A percentile compares a stretch with the other conserved stretches of the same genome.
Conservation (phyloP, 2,797 vertebrate genomes). For the Chanos chanos region DNA sequence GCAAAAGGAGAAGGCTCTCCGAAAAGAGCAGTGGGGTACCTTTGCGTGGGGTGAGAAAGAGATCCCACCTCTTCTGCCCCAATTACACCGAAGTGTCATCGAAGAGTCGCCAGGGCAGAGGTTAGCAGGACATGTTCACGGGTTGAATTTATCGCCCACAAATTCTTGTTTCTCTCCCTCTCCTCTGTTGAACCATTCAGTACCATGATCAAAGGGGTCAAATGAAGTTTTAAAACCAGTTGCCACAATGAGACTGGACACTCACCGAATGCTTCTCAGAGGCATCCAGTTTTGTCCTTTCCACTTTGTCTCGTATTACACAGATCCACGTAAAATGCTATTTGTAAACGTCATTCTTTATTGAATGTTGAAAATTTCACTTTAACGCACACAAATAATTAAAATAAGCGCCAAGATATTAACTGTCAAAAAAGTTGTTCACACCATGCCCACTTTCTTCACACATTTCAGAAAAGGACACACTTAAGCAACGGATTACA, state of each 20-base stretch:
- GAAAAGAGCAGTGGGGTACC: constrained; percentile 72
- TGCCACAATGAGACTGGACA: constrained; percentile 21
- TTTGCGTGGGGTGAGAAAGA: constrained; percentile 55
- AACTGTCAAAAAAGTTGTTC: too few species aligned
- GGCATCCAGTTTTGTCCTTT: background rate
- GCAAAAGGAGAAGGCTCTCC: constrained; percentile 63
- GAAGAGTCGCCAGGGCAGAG: constrained; percentile 75
- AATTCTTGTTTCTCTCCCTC: constrained; percentile 66
- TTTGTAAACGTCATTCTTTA: too few species aligned
- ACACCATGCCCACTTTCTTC: background rate
- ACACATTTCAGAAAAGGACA: background rate
- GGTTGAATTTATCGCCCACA: constrained; percentile 80
- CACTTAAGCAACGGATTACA: too few species aligned
- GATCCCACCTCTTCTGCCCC: constrained; percentile 62
- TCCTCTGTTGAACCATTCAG: constrained; percentile 52
- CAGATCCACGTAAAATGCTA: too few species aligned
- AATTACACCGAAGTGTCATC: constrained; percentile 69
- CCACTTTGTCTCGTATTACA: too few species aligned
- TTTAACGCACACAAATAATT: too few species aligned
- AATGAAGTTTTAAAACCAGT: constrained; percentile 51
- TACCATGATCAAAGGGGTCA: constrained; percentile 66
- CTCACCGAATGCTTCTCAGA: background rate
- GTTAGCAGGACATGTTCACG: constrained; percentile 83
- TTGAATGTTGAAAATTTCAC: too few species aligned
- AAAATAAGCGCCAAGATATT: too few species aligned